Base-by-base conservation (phyloP, 2,888 invertebrate species). In the Gerosis bhagava region DNA sequence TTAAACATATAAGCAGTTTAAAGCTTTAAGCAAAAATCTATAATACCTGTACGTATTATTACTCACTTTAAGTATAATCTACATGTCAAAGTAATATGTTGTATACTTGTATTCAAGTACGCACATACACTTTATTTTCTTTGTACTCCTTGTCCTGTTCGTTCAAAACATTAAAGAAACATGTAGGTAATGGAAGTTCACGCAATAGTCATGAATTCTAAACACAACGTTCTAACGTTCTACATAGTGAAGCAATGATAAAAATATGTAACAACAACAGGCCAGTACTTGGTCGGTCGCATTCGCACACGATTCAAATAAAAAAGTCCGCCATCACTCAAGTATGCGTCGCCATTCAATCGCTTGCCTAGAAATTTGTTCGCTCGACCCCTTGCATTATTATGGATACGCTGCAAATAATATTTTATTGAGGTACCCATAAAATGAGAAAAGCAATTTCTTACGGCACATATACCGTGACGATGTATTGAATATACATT, bases 231-330 rank as follows among this genome's bases (percentile, higher is more conserved):
- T 11, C 4, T 7, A 13, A 22, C 5, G 10, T 19, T 19, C 28
- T 28, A 19, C 13, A 12, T 10, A 17, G 15, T 15, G 11, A 16
- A 16, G 21, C 45, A 45, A 45, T 31, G 31, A 45, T n/a, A n/a
- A n/a, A n/a, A n/a, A n/a, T 37, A 49, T 49, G 51, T 51, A 49
- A 49, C 44, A 51, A 49, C 49, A 34, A 40, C 42, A 62, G 53
- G 31, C 65, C 40, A 13, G 21, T 10, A 13, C 29, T 29, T 57
- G 73, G 72, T 67, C 73, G 70, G 63, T 68, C 79, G 78, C 88
- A 88, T 88, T 87, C 83, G 72, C 72, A 83, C 88, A 88, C 88
- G 88, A 84, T 83, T 88, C 87, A 87, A 88, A 88, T 88, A 88
- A 87, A 87, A 86, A 87, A 88, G 86, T 81, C 80, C 83, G 72